These are phyloP conservation scores for Sturnus vulgaris DNA, from an alignment of 2,113 vertebrate genomes.

Conservation along the genomic window DNA sequence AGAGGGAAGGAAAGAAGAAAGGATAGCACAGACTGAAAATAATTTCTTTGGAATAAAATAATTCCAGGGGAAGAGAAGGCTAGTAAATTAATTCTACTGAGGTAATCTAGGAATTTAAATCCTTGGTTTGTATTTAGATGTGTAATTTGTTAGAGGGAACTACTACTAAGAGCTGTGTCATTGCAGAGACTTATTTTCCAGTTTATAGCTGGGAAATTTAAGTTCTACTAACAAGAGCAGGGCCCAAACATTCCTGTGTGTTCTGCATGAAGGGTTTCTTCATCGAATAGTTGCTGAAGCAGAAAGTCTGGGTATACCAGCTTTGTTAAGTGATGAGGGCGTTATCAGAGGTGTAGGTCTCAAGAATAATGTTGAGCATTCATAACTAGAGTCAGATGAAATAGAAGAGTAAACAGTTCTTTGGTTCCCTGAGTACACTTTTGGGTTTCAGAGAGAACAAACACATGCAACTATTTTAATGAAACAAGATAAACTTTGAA, in stretches of 20 bases:
- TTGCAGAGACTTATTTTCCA: neutral
- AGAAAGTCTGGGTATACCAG: neutral
- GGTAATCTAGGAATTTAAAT: slow-evolving; percentile 16
- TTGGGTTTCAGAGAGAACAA: neutral
- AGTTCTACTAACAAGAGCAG: neutral
- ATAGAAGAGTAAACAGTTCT: neutral
- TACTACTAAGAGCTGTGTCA: neutral
- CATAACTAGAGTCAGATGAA: neutral
- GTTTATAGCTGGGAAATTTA: neutral
- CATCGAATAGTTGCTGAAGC: neutral
- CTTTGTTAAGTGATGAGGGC: neutral
- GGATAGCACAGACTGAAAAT: neutral
- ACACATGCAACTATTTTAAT: neutral
- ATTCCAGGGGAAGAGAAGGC: slow-evolving; percentile 13
- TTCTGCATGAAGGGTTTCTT: neutral
- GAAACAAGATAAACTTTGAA: neutral
- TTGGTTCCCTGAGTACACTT: neutral
- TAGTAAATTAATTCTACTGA: neutral
- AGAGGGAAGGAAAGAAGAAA: slow-evolving; percentile 8
- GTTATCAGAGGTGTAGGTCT: neutral
- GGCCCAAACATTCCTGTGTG: neutral
- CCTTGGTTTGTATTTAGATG: slow-evolving; percentile 3
- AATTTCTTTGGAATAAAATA: slow-evolving; percentile 31
- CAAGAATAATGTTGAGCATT: neutral
- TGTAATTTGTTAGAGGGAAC: neutral